These are phyloP conservation scores for Eilema depressum DNA, from an alignment of 2,888 invertebrate genomes.

Conservation along the genomic window DNA sequence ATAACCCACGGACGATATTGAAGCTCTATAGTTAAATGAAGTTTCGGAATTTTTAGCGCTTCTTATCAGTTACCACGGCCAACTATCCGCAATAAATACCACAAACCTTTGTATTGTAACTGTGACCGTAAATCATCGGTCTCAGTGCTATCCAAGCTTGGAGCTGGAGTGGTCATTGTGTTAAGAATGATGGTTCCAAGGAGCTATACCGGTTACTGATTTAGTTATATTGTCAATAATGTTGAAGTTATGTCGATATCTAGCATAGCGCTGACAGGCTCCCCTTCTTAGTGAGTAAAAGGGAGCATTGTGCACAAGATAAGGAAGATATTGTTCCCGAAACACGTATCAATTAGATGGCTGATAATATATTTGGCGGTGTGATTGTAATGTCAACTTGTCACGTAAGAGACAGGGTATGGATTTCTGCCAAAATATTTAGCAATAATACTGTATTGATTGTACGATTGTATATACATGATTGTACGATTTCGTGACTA, in stretches of 20 bases:
- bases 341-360: conserved; percentile 26
- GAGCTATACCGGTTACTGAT: neutral
- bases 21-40: no score
- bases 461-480: conserved; percentile 14
- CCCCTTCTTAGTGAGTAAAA: neutral
- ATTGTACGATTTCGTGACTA: conserved; percentile 10
- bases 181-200: no score
- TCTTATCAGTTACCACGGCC: no score
- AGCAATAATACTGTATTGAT: conserved; percentile 35
- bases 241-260: neutral
- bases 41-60: no score
- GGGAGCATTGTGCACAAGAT: neutral
- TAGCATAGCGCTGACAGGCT: neutral
- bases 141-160: no score
- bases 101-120: no score
- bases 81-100: no score
- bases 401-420: conserved; percentile 23
- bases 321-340: conserved; percentile 19
- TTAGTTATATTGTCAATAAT: neutral
- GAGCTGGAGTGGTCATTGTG: no score
- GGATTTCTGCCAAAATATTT: conserved; percentile 42
- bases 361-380: conserved; percentile 37
- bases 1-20: no score
- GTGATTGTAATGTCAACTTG: conserved; percentile 17
- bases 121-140: no score